These are phyloP conservation scores for Gopherus flavomarginatus DNA, from an alignment of 2,113 vertebrate genomes.

Conservation along the genomic window DNA sequence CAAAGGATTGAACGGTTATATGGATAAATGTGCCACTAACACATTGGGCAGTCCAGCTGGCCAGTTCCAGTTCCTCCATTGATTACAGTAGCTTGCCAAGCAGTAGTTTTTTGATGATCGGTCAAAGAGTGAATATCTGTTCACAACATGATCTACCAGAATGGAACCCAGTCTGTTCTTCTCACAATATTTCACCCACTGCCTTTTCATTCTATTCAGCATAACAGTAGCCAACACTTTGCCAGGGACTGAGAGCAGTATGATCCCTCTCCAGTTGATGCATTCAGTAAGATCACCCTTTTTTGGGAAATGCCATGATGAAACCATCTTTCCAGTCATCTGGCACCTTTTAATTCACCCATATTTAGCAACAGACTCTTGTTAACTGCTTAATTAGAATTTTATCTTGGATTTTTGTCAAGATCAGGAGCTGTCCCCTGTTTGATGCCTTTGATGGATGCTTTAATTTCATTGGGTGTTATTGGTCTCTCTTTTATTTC, in stretches of 20 bases:
- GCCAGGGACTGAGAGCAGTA: background rate
- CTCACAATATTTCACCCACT: background rate
- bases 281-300: background rate
- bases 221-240: background rate
- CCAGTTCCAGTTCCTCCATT: background rate
- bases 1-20: background rate
- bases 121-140: background rate
- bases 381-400: background rate
- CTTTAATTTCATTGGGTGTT: too few relatives aligned
- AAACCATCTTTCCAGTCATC: background rate
- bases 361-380: background rate
- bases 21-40: background rate
- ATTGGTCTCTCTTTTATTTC: too few relatives aligned
- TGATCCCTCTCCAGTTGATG: background rate
- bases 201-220: background rate
- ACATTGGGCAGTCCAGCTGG: background rate
- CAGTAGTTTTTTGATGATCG: background rate
- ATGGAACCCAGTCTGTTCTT: background rate
- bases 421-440: background rate
- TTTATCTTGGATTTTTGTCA: background rate
- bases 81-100: background rate
- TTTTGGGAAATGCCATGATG: background rate
- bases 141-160: background rate
- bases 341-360: background rate
- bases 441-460: too few relatives aligned